Conservation (phyloP, 2,888 invertebrate genomes). For the Orchestes rusci region DNA sequence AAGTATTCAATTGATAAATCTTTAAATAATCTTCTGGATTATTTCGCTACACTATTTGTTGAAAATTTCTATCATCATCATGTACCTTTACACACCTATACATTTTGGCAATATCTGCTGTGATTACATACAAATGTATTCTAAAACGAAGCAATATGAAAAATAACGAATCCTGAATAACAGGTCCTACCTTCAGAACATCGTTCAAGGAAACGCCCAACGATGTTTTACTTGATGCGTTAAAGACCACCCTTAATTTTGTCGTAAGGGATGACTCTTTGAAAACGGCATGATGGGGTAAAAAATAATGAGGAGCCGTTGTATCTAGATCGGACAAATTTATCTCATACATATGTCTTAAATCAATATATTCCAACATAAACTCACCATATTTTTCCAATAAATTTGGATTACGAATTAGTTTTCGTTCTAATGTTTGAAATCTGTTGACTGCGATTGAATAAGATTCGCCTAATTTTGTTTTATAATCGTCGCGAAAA, state of each 20-base stretch:
- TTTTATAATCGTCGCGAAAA: background rate
- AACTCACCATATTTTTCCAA: conserved; percentile 13
- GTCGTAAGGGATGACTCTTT: conserved; percentile 1
- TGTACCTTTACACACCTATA: conserved; percentile 5
- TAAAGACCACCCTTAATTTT: conserved; percentile 12
- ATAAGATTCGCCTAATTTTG: conserved; percentile 6
- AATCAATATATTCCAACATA: conserved; percentile 12
- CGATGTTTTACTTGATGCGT: conserved; percentile 2
- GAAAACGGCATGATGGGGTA: conserved; percentile 23
- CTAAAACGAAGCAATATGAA: conserved; percentile 12
- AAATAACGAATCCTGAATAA: conserved; percentile 2
- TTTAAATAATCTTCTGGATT: background rate
- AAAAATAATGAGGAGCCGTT: background rate
- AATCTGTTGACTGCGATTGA: conserved; percentile 9
- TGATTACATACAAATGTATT: conserved; percentile 8
- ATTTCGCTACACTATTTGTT: conserved; percentile 12
- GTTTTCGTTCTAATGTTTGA: conserved; percentile 9
- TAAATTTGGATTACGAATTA: conserved; percentile 4
- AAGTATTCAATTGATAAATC: conserved; percentile 9
- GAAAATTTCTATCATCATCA: conserved; percentile 2
- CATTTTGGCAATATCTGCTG: conserved; percentile 15
- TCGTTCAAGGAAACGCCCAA: conserved; percentile 4
- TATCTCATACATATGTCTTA: conserved; percentile 11
- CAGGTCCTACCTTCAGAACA: conserved; percentile 6
- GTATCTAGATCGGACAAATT: background rate